Base-by-base conservation (phyloP, 2,113 vertebrate genomes). In the Nerophis ophidion region DNA sequence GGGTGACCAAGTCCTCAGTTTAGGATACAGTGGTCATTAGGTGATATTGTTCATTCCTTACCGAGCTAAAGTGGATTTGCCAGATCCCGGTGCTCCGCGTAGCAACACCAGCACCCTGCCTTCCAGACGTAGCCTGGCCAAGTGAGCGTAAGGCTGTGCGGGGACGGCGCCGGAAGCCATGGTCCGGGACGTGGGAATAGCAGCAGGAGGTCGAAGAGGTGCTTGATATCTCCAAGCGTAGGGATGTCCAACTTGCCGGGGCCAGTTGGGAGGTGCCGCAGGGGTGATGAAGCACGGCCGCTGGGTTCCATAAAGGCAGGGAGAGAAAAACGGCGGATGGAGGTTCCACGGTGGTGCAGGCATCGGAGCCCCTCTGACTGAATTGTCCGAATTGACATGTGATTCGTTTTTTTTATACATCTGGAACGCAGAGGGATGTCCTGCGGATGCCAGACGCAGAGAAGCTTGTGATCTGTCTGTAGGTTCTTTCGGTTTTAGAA, bases 1-100 rank as follows among this genome's bases (percentile, higher is more conserved):
- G 50, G 15, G 75, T 15, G 58, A 7, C 36, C 2, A 16, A 7
- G 9, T 34, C 36, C 12, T 11, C 1, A 48, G 9, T 26, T 26
- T 33, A 3, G 8, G 7, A 60, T 33, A 17, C 7, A 55, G 9
- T 12, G 10, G 5, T 56, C 8, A 19, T 19, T 5, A 19, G 9
- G 7, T 34, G 42, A 46, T 19, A 46, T 46, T 5, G 8, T n/a
- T 64, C 36, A 15, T 53, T 36, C 42, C 60, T 66, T 92, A 98
- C 97, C 92, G 93, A 83, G 94, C 95, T 83, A 97, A 76, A 63
- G 93, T 93, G 13, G 94, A 92, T 89, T 99, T 99, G 73, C 97
- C 97, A 70, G 94, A 96, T 84, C 97, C 97, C 0, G 97, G 95
- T 74, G 94, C 92, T 4, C 97, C 97, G 84, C 96, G 93, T 61